Conservation (phyloP, 1,140 invertebrate genomes). For the Daktulosphaira vitifoliae region DNA sequence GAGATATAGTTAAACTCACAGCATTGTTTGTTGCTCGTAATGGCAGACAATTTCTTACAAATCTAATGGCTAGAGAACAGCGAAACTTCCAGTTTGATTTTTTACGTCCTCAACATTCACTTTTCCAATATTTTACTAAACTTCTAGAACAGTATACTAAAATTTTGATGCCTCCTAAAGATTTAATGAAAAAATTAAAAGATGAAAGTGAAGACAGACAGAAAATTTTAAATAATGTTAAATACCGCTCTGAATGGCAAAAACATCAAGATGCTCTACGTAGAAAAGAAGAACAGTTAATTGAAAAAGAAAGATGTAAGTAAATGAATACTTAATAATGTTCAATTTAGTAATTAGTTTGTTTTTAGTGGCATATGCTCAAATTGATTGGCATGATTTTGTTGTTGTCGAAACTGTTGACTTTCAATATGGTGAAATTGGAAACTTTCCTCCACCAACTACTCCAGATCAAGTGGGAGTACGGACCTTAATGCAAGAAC, state of each 20-base stretch:
- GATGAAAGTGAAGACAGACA: constrained; percentile 66
- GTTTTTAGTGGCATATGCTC: constrained; percentile 76
- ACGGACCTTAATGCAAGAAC: constrained; percentile 74
- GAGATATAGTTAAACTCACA: constrained; percentile 95
- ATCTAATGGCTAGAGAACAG: constrained; percentile 96
- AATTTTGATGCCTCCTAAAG: constrained; percentile 87
- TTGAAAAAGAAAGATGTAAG: constrained; percentile 80
- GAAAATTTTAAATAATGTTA: constrained; percentile 79
- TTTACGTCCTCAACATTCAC: constrained; percentile 91
- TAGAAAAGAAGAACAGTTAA: constrained; percentile 84
- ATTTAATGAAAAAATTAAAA: constrained; percentile 68
- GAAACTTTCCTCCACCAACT: constrained; percentile 92
- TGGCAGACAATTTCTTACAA: constrained; percentile 94
- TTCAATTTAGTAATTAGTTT: neutral
- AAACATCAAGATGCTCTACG: constrained; percentile 87
- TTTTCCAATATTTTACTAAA: constrained; percentile 98
- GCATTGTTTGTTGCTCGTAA: constrained; percentile 98
- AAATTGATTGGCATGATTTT: constrained; percentile 99
- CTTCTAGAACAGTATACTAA: constrained; percentile 97
- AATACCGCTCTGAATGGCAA: constrained; percentile 92
- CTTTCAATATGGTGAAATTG: constrained; percentile 77
- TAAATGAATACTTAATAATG: neutral
- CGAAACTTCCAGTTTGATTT: constrained; percentile 99
- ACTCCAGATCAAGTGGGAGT: constrained; percentile 95
- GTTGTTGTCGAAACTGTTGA: constrained; percentile 99